These are phyloP conservation scores for Agrypnia vestita DNA, from an alignment of 1,140 invertebrate species.

Conservation along the genomic window DNA sequence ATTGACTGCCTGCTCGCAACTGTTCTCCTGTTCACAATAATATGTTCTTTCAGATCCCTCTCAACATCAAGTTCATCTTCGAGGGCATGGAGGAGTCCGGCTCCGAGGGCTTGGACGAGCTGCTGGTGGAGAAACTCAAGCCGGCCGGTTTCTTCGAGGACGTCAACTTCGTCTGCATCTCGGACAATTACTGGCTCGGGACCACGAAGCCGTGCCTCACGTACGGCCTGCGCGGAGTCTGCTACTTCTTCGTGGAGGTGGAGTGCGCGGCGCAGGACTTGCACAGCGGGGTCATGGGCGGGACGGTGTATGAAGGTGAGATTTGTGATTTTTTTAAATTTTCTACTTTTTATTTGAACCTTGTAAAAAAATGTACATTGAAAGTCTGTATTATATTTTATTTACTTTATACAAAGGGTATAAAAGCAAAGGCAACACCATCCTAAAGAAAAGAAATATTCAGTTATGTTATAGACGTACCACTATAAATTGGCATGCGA, in stretches of 20 bases:
- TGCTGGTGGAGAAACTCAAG: constrained; percentile 77
- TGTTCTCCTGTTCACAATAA: too few species aligned
- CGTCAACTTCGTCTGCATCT: constrained; percentile 97
- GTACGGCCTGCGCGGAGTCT: constrained; percentile 95
- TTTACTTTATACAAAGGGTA: too few species aligned
- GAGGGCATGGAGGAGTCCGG: constrained; percentile 99
- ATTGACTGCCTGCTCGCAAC: too few species aligned
- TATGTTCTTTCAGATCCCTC: constrained; percentile 76
- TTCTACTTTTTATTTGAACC: too few species aligned
- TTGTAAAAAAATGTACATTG: too few species aligned
- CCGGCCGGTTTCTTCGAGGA: constrained; percentile 83
- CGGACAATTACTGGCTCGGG: constrained; percentile 99
- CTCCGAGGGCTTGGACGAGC: constrained; percentile 93
- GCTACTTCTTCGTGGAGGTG: constrained; percentile 94
- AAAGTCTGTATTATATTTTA: too few species aligned
- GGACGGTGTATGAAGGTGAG: constrained; percentile 82
- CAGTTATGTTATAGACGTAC: too few species aligned
- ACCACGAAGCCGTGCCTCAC: constrained; percentile 97
- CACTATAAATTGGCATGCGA: too few species aligned
- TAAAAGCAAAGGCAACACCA: too few species aligned
- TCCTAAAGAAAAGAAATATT: too few species aligned
- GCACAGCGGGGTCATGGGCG: constrained; percentile 96
- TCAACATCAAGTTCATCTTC: constrained; percentile 97
- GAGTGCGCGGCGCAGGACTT: constrained; percentile 93
- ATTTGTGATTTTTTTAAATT: too few species aligned